These are phyloP conservation scores for Leptarthrus brevirostris DNA, from an alignment of 2,888 invertebrate species.

Conservation along the genomic window DNA sequence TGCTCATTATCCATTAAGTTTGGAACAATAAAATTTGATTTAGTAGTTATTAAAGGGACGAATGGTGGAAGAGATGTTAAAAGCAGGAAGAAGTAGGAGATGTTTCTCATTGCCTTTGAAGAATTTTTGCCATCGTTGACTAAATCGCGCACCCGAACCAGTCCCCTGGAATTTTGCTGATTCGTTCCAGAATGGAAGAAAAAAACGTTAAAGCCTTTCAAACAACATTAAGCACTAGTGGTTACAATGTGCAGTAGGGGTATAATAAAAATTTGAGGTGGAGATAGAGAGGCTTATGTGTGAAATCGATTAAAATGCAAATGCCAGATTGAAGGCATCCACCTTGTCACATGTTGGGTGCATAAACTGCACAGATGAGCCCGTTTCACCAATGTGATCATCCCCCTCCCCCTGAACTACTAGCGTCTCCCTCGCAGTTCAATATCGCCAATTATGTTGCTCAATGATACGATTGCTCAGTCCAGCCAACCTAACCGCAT, in stretches of 20 bases:
- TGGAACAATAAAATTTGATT: slow-evolving; percentile 2
- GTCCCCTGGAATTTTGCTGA: too few relatives aligned
- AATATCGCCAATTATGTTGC: not conserved
- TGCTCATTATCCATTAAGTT: slow-evolving; percentile 3
- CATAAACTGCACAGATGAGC: not conserved
- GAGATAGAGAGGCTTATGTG: too few relatives aligned
- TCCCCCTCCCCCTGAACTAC: not conserved
- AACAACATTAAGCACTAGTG: too few relatives aligned
- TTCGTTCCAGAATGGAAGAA: too few relatives aligned
- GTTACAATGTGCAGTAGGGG: too few relatives aligned
- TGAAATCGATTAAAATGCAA: slow-evolving; percentile 8
- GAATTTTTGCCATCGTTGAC: too few relatives aligned
- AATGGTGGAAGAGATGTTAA: not conserved
- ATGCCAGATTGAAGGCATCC: not conserved
- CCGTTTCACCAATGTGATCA: too few relatives aligned
- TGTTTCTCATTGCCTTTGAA: too few relatives aligned
- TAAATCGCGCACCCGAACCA: too few relatives aligned
- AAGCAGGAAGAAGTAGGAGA: not conserved
- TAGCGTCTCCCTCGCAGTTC: not conserved
- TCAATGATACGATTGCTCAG: not conserved
- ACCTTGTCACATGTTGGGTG: not conserved
- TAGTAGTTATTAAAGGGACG: not conserved
- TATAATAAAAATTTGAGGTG: too few relatives aligned
- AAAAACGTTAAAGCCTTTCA: too few relatives aligned
- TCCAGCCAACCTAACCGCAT: not conserved